phyloP scores from a whole-genome alignment of 2,888 invertebrate genomes.

The Hermaeophaga mercurialis region DNA sequence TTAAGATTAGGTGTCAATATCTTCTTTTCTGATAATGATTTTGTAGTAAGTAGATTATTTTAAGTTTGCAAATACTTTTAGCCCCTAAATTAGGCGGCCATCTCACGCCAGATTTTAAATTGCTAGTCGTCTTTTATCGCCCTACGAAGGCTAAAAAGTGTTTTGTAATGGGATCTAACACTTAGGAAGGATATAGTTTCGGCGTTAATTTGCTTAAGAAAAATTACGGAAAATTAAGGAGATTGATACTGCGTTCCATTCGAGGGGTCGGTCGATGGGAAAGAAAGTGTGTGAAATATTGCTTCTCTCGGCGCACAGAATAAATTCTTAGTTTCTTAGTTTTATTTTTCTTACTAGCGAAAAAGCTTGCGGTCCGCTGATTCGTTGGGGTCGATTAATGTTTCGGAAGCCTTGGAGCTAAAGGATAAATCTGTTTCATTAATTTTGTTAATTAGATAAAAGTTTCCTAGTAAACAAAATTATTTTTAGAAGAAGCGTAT shows the following conservation, averaged over 20 bases:
- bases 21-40: too few relatives aligned
- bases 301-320: constrained; percentile 7
- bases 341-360: constrained; percentile 7
- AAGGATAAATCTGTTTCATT: background rate
- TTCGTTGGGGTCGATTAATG: constrained; percentile 4
- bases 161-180: constrained; percentile 29
- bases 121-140: background rate
- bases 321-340: constrained; percentile 15
- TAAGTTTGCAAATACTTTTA: too few relatives aligned
- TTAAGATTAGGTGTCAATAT: too few relatives aligned
- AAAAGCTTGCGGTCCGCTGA: constrained; percentile 1
- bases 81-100: too few relatives aligned
- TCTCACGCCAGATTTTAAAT: background rate
- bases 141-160: constrained; percentile 20
- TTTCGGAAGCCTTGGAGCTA: background rate
- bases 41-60: too few relatives aligned
- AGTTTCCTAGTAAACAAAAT: too few relatives aligned
- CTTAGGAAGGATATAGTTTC: constrained; percentile 19
- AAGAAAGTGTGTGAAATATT: constrained; percentile 20
- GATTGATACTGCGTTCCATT: constrained; percentile 13
- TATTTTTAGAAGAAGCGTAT: too few relatives aligned
- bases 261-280: constrained; percentile 5
- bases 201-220: constrained; percentile 26
- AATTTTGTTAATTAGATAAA: too few relatives aligned
- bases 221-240: constrained; percentile 19